phyloP scores from a whole-genome alignment of 2,113 vertebrate species.

The Pterocles orientalis region DNA sequence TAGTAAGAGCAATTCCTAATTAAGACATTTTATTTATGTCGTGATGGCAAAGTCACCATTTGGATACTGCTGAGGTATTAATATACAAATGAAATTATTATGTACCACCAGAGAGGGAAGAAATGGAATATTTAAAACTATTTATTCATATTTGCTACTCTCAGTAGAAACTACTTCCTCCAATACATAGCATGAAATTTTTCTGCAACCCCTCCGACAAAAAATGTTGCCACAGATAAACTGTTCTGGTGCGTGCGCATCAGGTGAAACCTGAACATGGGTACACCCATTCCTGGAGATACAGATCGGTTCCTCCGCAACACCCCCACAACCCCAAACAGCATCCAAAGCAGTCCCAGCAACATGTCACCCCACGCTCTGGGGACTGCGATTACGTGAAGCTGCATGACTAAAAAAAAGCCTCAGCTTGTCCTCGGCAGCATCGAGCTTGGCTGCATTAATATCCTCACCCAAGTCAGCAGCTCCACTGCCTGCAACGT shows the following conservation, averaged over 20 bases:
- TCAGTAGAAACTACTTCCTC: rapidly evolving
- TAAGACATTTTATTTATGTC: not conserved
- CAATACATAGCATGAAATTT: not conserved
- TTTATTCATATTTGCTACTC: not conserved
- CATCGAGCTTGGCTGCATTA: not conserved
- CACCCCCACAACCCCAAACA: not conserved
- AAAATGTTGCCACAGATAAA: not conserved
- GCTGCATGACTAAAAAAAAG: not conserved
- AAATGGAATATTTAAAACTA: not conserved
- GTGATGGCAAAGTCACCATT: not conserved
- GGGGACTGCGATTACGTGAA: not conserved
- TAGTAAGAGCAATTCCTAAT: not conserved
- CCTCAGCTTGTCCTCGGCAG: not conserved
- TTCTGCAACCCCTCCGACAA: not conserved
- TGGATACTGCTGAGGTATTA: not conserved
- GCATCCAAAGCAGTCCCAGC: not conserved
- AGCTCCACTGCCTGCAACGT: not conserved
- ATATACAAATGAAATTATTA: not conserved
- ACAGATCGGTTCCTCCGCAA: not conserved
- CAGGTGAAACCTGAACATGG: rapidly evolving
- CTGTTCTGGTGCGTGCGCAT: rapidly evolving
- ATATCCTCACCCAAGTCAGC: not conserved
- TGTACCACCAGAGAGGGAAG: not conserved
- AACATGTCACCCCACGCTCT: rapidly evolving
- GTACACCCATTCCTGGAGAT: not conserved